These are phyloP conservation scores for Lerista edwardsae DNA, from an alignment of 2,797 vertebrate genomes.

Conservation along the genomic window DNA sequence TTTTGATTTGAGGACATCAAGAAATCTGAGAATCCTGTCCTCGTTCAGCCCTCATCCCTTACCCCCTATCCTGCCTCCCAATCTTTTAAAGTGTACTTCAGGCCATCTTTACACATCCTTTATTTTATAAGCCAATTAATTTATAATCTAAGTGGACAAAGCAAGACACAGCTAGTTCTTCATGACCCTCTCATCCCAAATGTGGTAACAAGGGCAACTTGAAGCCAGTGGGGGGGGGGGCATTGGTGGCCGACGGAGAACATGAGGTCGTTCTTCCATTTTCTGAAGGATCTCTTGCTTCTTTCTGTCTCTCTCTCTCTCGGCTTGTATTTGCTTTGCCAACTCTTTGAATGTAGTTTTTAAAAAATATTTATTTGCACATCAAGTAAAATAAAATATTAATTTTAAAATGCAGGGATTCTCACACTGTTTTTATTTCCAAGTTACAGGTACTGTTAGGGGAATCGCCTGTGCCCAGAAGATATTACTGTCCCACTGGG, in stretches of 20 bases:
- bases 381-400: slow-evolving; percentile 79
- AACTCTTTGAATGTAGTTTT: slow-evolving; percentile 81
- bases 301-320: slow-evolving; percentile 29
- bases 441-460: no score
- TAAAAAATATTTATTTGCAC: slow-evolving; percentile 85
- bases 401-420: slow-evolving; percentile 62
- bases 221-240: no score
- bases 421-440: background rate
- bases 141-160: slow-evolving; percentile 49
- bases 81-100: slow-evolving; percentile 60
- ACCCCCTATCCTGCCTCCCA: background rate
- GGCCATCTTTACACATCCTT: slow-evolving; percentile 59
- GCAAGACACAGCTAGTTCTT: background rate
- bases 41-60: background rate
- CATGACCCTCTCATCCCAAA: background rate
- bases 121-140: slow-evolving; percentile 69
- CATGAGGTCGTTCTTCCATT: slow-evolving; percentile 56
- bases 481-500: background rate
- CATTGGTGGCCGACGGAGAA: background rate
- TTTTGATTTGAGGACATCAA: slow-evolving; percentile 26
- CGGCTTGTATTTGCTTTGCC: slow-evolving; percentile 74
- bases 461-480: background rate
- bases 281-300: slow-evolving; percentile 72
- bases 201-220: background rate
- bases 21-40: slow-evolving; percentile 4